Conservation (phyloP, 2,888 invertebrate genomes). For the Phytoseiulus persimilis region DNA sequence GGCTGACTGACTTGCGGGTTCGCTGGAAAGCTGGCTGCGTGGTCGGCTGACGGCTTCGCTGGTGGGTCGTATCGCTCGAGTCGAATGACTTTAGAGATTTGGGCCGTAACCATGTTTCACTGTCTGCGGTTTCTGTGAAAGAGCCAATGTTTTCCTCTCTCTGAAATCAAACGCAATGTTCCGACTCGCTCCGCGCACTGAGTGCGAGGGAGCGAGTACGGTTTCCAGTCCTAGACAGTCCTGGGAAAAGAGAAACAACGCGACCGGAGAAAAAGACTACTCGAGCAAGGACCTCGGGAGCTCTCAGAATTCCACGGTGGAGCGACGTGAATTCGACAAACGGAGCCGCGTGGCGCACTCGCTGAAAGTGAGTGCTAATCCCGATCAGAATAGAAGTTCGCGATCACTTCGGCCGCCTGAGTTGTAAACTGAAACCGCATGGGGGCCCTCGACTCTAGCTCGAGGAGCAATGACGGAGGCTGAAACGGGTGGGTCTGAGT, state of each 20-base stretch:
- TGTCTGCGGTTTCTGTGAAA: neutral
- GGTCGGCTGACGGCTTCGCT: neutral
- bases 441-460: too few relatives aligned
- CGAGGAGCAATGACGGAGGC: too few relatives aligned
- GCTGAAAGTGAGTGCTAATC: too few relatives aligned
- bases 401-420: too few relatives aligned
- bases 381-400: too few relatives aligned
- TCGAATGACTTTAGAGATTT: neutral
- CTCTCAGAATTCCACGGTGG: too few relatives aligned
- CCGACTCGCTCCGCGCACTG: neutral
- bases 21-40: neutral
- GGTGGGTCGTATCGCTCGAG: neutral
- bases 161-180: neutral
- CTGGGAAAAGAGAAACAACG: neutral
- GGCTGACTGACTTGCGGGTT: neutral
- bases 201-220: neutral
- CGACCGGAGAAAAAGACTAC: neutral
- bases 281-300: neutral
- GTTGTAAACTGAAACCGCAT: too few relatives aligned
- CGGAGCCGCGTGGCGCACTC: too few relatives aligned
- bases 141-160: neutral
- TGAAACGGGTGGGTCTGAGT: too few relatives aligned
- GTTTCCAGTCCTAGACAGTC: neutral
- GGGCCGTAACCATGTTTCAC: conserved; percentile 5
- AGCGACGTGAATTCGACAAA: too few relatives aligned